Evolutionary conservation across 1,140 invertebrate species (phyloP).

Genomic region (Campoletis sonorensis): DNA sequence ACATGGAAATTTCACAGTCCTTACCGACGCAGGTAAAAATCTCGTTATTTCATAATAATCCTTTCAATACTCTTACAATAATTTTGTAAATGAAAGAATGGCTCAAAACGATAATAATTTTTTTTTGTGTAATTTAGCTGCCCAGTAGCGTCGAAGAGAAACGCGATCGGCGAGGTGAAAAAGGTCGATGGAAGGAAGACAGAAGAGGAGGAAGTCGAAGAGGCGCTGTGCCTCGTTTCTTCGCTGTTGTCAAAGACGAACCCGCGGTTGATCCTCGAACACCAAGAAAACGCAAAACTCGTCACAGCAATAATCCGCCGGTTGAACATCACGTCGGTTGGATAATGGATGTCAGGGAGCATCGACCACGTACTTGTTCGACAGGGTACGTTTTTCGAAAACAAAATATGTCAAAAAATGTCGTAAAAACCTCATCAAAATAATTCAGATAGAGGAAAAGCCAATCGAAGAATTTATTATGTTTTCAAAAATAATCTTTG

Average conservation of each 20-base stretch:
- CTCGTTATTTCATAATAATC: too few relatives aligned
- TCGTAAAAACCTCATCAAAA: too few relatives aligned
- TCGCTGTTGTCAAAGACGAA: slow-evolving; percentile 93
- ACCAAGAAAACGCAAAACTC: slow-evolving; percentile 92
- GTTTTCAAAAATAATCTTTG: too few relatives aligned
- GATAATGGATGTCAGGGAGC: slow-evolving; percentile 94
- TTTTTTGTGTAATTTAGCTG: slow-evolving; percentile 52
- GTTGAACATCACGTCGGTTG: slow-evolving; percentile 97
- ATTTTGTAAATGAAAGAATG: neutral
- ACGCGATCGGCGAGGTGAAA: slow-evolving; percentile 62
- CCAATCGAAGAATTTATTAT: neutral
- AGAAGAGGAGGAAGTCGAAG: slow-evolving; percentile 61
- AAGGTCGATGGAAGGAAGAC: slow-evolving; percentile 60
- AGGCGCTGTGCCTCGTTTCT: slow-evolving; percentile 85
- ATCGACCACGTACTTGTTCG: slow-evolving; percentile 86
- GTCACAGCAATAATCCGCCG: slow-evolving; percentile 94
- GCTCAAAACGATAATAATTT: neutral
- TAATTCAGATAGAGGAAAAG: too few relatives aligned
- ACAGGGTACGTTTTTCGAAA: slow-evolving; percentile 77
- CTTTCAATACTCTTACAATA: neutral
- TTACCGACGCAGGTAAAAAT: slow-evolving; percentile 63
- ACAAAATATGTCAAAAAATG: too few relatives aligned
- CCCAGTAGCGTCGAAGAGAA: slow-evolving; percentile 62
- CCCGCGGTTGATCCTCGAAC: slow-evolving; percentile 80
- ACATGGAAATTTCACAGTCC: slow-evolving; percentile 65